Percentiles rank a stretch among this genome's conserved stretches.
phyloP scores from a whole-genome alignment of 2,888 invertebrate genomes.

The Drosophila neonasuta region DNA sequence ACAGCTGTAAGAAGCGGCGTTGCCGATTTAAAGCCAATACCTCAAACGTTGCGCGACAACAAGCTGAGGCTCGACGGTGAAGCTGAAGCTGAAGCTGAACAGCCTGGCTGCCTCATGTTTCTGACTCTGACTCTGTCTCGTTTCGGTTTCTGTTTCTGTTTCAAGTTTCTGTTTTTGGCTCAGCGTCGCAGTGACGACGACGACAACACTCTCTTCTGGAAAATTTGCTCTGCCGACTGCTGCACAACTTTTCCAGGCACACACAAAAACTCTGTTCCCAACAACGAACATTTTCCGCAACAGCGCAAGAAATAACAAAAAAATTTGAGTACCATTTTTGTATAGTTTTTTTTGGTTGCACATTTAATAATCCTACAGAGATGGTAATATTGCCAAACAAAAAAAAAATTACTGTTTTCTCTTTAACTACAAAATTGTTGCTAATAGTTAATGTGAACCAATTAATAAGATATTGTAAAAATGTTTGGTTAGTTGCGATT shows the following conservation, averaged over 20 bases:
- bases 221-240: conserved; percentile 56
- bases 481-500: too few species aligned
- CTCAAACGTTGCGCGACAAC: conserved; percentile 34
- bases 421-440: neutral
- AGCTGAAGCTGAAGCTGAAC: conserved; percentile 12
- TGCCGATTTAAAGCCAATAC: conserved; percentile 49
- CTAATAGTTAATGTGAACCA: neutral
- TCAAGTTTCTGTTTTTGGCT: conserved; percentile 43
- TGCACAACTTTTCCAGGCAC: conserved; percentile 55
- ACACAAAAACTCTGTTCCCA: conserved; percentile 29
- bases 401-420: too few species aligned
- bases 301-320: conserved; percentile 13
- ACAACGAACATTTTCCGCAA: conserved; percentile 17
- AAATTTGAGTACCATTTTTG: conserved; percentile 21
- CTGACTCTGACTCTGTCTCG: conserved; percentile 26
- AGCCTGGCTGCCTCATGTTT: conserved; percentile 29
- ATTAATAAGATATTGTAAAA: neutral
- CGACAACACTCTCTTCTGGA: conserved; percentile 54
- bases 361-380: too few species aligned
- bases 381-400: too few species aligned
- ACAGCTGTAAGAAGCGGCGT: conserved; percentile 39
- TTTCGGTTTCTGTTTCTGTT: conserved; percentile 35
- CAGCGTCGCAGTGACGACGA: conserved; percentile 18
- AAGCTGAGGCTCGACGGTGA: conserved; percentile 3
- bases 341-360: conserved; percentile 4